Base-by-base conservation (phyloP, 2,797 vertebrate species). In the Malacoctenus gilli region DNA sequence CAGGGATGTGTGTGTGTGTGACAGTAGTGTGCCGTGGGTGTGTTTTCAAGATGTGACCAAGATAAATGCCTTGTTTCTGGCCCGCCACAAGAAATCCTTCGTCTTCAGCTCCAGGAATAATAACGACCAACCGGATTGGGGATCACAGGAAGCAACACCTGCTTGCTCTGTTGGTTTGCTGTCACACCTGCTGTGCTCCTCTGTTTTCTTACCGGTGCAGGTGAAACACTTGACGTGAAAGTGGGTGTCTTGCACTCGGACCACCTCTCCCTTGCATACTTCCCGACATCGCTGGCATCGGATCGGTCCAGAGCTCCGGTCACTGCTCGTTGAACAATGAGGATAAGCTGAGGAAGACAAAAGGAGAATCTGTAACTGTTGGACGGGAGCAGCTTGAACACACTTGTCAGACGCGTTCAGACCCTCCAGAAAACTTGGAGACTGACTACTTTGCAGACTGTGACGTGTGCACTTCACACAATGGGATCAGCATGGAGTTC, bases 181-280 rank as follows among this genome's bases (percentile, higher is more conserved):
- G n/a, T n/a, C n/a, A n/a, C n/a, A n/a, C n/a, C n/a, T n/a, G n/a
- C n/a, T n/a, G n/a, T n/a, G 23, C 23, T 19, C 40, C n/a, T 22
- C 19, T 19, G 13, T 55, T 36, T 39, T 79, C 93, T 89, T 95
- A 99, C 97, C 95, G 88, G 98, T 94, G 85, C 97, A 99, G 85
- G 96, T 99, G 93, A 99, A 99, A 87, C 97, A 99, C 86, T 95
- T 94, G 89, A 99, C 95, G 71, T 99, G 97, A 82, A 99, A 99
- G 87, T 99, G 97, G 61, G 93, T 94, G 46, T 93, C 95, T 83
- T 98, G 96, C 55, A 99, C 97, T 0, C 97, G 94, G 13, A 99
- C 96, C 73, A 99, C 97, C 84, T 99, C 97, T 9, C 97, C 97
- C 87, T 97, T 97, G 89, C 97, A 99, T 37, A 92, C 89, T 73